phyloP scores from a whole-genome alignment of 2,113 vertebrate species.

The Eurystomus gularis region DNA sequence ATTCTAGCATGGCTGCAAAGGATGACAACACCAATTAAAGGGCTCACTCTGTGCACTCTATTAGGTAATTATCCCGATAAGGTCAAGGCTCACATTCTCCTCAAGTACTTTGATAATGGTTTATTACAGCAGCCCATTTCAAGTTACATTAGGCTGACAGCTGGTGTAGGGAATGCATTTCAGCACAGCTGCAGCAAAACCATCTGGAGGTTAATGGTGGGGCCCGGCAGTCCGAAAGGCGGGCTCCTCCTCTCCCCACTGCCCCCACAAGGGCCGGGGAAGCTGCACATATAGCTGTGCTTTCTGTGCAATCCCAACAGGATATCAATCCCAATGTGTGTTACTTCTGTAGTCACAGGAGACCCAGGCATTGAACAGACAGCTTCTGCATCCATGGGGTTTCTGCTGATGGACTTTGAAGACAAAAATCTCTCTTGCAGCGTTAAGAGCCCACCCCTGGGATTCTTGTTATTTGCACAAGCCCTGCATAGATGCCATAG shows the following conservation, averaged over 20 bases:
- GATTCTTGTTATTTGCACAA: neutral
- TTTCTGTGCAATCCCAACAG: neutral
- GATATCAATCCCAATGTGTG: rapidly evolving
- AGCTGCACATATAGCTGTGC: neutral
- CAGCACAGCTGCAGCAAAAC: conserved; percentile 11
- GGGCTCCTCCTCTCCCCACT: neutral
- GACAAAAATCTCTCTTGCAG: neutral
- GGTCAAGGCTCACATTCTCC: conserved; percentile 63
- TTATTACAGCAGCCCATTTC: conserved; percentile 60
- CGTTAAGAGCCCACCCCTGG: neutral
- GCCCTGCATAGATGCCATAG: neutral
- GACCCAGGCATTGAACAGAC: neutral
- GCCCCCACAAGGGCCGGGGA: neutral
- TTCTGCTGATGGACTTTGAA: neutral
- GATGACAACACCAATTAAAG: conserved; percentile 56
- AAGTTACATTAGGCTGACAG: conserved; percentile 54
- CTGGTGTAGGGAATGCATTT: conserved; percentile 45
- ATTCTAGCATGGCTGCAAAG: neutral
- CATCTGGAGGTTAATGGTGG: conserved; percentile 8
- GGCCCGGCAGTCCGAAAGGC: neutral
- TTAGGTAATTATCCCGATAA: conserved; percentile 65
- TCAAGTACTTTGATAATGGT: conserved; percentile 56
- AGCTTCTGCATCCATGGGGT: neutral
- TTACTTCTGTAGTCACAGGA: neutral
- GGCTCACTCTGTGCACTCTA: conserved; percentile 37